These are phyloP conservation scores for Erebia aethiops DNA, from an alignment of 2,888 invertebrate species.

Conservation along the genomic window DNA sequence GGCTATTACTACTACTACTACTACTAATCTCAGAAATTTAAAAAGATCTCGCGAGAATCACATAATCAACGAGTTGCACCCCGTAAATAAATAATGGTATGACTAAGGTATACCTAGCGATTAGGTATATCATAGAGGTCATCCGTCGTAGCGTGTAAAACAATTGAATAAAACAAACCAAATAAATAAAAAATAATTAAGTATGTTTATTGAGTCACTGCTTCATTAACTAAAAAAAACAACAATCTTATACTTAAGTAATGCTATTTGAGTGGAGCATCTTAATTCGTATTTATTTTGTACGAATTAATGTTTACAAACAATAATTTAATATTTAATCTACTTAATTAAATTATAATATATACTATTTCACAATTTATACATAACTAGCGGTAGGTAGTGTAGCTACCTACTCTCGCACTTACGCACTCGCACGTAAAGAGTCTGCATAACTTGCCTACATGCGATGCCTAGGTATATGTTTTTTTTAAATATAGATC, in stretches of 20 bases:
- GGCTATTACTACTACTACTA: too few species aligned
- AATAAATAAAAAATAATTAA: not conserved
- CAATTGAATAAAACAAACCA: slow-evolving; percentile 16
- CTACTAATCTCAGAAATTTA: too few species aligned
- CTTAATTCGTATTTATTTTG: not conserved
- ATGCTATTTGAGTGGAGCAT: slow-evolving; percentile 14
- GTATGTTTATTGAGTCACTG: slow-evolving; percentile 29
- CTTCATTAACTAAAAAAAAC: slow-evolving; percentile 3
- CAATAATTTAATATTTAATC: slow-evolving; percentile 23
- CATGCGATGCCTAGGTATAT: too few species aligned
- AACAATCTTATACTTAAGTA: not conserved
- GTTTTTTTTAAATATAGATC: too few species aligned
- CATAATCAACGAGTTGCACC: too few species aligned
- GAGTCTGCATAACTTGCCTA: too few species aligned
- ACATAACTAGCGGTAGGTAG: not conserved
- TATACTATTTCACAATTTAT: not conserved
- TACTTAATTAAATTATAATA: not conserved
- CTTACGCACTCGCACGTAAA: not conserved
- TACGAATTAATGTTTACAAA: slow-evolving; percentile 21
- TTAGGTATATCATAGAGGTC: too few species aligned
- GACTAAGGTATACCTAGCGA: too few species aligned
- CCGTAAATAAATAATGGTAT: too few species aligned
- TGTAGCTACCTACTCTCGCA: not conserved
- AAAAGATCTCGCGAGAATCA: too few species aligned
- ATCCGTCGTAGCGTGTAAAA: too few species aligned